Base-by-base conservation (phyloP, 2,797 vertebrate genomes). In the Astyanax mexicanus region DNA sequence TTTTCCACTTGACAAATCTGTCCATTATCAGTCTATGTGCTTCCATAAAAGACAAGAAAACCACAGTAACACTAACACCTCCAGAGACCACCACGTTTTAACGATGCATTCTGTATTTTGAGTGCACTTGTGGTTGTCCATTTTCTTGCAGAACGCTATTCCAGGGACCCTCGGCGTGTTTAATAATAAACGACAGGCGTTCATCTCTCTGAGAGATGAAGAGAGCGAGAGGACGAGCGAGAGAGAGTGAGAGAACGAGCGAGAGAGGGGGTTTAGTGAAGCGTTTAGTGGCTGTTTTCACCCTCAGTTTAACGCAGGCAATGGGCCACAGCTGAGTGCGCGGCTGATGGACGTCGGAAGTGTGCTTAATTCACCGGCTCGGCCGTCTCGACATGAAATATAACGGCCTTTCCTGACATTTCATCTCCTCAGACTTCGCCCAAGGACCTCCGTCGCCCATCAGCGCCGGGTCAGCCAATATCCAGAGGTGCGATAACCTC, bases 231-330 rank as follows among this genome's bases (percentile, higher is more conserved):
- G 17, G 35, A 23, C 69, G 32, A 65, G 40, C 0, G 5, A 32
- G 29, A 32, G 29, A 2, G 6, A 67, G 69, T 65, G 23, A 2
- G n/a, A n/a, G n/a, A n/a, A n/a, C n/a, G n/a, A 37, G 29, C 38
- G 61, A 15, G 49, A 2, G 27, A 17, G 19, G 29, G 58, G 40
- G 57, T 52, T 78, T 78, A 86, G 61, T 47, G 45, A 71, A 52
- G 57, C 80, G 58, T 84, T 86, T 73, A 81, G 78, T 78, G 69
- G 73, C 79, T 67, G 69, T 85, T 80, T 85, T 84, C 79, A 83
- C 74, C 72, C 75, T 82, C 70, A 72, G 72, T 85, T 86, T 81
- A 79, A 69, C 77, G 58, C 58, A 73, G 70, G 64, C 73, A 71
- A 58, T 58, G 74, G 54, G 62, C 61, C 76, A 78, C 78, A 77